Evolutionary conservation across 1,140 invertebrate species (phyloP), one percentile per base, ranked within the genome.

Genomic region (Hylyphantes graminicola): DNA sequence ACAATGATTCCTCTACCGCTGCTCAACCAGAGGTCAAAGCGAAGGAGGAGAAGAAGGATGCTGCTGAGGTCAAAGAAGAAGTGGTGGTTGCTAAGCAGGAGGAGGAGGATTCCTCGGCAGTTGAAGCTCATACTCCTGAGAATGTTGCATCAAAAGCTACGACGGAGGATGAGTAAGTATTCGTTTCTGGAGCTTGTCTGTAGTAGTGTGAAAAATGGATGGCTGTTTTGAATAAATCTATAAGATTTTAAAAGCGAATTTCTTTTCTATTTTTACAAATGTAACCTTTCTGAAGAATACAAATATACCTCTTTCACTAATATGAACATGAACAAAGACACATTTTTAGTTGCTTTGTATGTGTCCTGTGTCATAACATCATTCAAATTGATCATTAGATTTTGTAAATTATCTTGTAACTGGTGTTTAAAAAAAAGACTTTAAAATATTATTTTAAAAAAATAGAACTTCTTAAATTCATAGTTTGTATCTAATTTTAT

Each of bases 91-190:
- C 8, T 0, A 57, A 79, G 21, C 13, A 67, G 2, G 64, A 79
- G 21, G 35, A 76, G n/a, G 57, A 57, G 13, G 35, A 74, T 15
- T 11, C 8, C 21, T 35, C 72, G 8, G 8, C 48, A 11, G 11
- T 48, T 50, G 59, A 10, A 17, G 8, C 5, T 76, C 59, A 17
- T 17, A 51, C 59, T 63, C 48, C 74, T 53, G 74, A 76, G 10
- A 64, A 63, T 64, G 8, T 19, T 21, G 64, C 55, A 8, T 61
- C 74, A 12, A 64, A 76, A 76, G n/a, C 13, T 2, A 51, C 17
- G 48, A 12, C n/a, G 13, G 74, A 64, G 53, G 61, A 63, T 51
- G 74, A 76, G 74, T 76, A 64, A 64, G 74, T 76, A 13, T 51
- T 74, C 17, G 10, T 50, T 17, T 35, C 35, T 35, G 35, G 35